Percentiles rank a stretch among this genome's conserved stretches.
These are phyloP conservation scores for Miniopterus natalensis DNA, from an alignment of 2,113 vertebrate genomes.

Conservation along the genomic window DNA sequence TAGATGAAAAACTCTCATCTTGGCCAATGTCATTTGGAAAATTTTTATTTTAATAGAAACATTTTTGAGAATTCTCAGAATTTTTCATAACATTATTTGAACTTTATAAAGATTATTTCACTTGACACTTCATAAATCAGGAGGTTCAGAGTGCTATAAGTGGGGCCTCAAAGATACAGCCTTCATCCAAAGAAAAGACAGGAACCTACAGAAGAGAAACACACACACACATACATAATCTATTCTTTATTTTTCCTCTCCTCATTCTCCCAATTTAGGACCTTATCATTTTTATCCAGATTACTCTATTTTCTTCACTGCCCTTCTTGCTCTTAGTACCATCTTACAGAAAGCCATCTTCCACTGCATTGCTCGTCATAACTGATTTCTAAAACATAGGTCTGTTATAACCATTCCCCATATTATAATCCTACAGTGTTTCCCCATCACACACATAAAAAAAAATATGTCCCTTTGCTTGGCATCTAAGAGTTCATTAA, in stretches of 20 bases:
- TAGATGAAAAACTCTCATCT: not conserved
- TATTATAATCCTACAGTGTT: not conserved
- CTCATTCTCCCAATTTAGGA: not conserved
- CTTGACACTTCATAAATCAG: not conserved
- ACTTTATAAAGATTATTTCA: not conserved
- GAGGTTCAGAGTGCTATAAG: not conserved
- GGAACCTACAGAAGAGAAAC: not conserved
- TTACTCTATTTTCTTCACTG: not conserved
- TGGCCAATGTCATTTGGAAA: not conserved
- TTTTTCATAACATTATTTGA: not conserved
- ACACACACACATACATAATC: not conserved
- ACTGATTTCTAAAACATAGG: not conserved
- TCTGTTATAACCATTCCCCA: not conserved
- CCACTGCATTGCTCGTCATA: not conserved
- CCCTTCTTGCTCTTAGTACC: not conserved
- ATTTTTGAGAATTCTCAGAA: not conserved
- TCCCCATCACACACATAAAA: not conserved
- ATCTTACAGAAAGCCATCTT: not conserved
- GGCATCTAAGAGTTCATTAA: not conserved
- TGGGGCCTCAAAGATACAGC: not conserved
- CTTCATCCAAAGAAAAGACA: not conserved
- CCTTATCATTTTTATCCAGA: not conserved
- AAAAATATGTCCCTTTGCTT: not conserved
- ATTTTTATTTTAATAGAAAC: constrained; percentile 11
- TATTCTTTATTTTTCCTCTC: not conserved